Percentiles rank a stretch among this genome's conserved stretches.
Conservation (phyloP, 1,140 invertebrate species). For the Holcopasites calliopsidis region DNA sequence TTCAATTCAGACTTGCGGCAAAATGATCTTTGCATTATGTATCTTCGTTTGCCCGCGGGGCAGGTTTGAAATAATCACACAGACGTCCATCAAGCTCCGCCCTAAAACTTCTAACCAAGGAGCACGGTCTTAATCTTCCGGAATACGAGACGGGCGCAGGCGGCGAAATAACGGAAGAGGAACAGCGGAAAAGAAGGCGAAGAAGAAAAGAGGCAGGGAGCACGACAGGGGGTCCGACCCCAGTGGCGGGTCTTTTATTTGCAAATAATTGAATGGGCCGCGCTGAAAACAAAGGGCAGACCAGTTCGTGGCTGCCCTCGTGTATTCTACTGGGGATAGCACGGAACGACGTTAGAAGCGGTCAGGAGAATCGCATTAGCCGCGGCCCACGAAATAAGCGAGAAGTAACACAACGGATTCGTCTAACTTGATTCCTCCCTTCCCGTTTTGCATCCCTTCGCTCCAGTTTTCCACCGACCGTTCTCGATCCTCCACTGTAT, state of each 20-base stretch:
- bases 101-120: slow-evolving; percentile 37
- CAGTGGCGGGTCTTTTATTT: slow-evolving; percentile 63
- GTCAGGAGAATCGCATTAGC: slow-evolving; percentile 51
- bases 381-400: slow-evolving; percentile 51
- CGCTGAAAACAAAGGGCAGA: slow-evolving; percentile 59
- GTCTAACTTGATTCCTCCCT: slow-evolving; percentile 62
- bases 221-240: slow-evolving; percentile 32
- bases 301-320: slow-evolving; percentile 46
- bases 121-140: slow-evolving; percentile 37
- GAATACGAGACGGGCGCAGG: slow-evolving; percentile 46
- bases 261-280: slow-evolving; percentile 63
- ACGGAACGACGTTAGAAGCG: slow-evolving; percentile 52
- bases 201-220: not conserved
- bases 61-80: too few species aligned
- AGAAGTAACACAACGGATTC: slow-evolving; percentile 53
- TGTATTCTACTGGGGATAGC: not conserved
- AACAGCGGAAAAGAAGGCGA: not conserved
- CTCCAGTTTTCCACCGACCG: not conserved
- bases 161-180: slow-evolving; percentile 31
- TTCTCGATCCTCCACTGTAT: slow-evolving; percentile 8
- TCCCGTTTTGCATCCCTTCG: slow-evolving; percentile 43
- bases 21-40: not conserved
- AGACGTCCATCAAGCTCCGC: slow-evolving; percentile 39
- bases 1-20: not conserved
- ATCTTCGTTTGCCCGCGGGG: too few species aligned